Conservation (phyloP, 2,113 vertebrate species). For the Tenebrosternarchus preto region DNA sequence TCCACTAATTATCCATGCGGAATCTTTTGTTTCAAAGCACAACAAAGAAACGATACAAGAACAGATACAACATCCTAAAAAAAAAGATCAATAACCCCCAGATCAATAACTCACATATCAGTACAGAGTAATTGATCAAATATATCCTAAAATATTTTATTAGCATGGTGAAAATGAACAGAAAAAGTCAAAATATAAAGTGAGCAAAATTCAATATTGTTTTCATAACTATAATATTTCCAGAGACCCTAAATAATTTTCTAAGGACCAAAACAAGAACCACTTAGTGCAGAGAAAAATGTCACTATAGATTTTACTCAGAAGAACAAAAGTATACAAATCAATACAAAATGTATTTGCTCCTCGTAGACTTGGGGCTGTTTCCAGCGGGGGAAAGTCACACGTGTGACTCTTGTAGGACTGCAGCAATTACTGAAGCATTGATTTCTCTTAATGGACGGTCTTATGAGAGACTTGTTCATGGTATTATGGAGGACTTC, state of each 20-base stretch:
- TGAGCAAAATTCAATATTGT: not conserved
- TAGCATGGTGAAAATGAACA: not conserved
- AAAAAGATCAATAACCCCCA: not conserved
- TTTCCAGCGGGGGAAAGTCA: slow-evolving; percentile 70
- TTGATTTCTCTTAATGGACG: slow-evolving; percentile 55
- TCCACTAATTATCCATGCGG: not conserved
- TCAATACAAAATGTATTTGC: slow-evolving; percentile 70
- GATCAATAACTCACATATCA: slow-evolving; percentile 12
- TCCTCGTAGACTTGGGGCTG: slow-evolving; percentile 64
- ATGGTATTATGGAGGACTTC: too few species aligned
- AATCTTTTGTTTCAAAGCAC: not conserved
- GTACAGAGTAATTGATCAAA: not conserved
- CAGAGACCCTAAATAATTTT: slow-evolving; percentile 48
- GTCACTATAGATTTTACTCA: slow-evolving; percentile 75
- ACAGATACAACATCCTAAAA: not conserved
- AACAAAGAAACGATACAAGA: not conserved
- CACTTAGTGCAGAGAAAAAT: slow-evolving; percentile 64
- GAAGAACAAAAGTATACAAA: slow-evolving; percentile 72
- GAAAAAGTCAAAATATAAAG: not conserved
- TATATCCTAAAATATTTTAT: not conserved
- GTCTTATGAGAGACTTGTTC: slow-evolving; percentile 57
- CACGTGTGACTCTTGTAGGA: slow-evolving; percentile 60
- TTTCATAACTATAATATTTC: slow-evolving; percentile 26
- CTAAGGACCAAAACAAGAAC: slow-evolving; percentile 49
- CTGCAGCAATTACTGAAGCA: slow-evolving; percentile 71